Evolutionary conservation across 2,888 invertebrate genomes (phyloP).

Genomic region (Sympetrum striolatum): DNA sequence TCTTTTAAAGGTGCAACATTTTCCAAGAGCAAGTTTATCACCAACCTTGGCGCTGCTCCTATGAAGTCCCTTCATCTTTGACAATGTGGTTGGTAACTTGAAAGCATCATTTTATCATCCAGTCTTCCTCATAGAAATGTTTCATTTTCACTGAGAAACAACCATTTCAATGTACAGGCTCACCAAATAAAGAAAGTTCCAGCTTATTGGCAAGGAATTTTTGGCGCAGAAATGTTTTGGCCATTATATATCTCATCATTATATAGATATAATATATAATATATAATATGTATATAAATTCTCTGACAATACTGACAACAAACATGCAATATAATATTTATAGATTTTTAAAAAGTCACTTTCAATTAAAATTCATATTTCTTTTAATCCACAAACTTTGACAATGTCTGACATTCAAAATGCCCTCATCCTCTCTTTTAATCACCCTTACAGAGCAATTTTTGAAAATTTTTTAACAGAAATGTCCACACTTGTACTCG

Average conservation of each 20-base stretch:
- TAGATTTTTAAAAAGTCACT: conserved; percentile 17
- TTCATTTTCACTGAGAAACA: neutral
- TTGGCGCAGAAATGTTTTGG: conserved; percentile 27
- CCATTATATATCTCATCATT: conserved; percentile 36
- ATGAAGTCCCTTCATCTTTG: neutral
- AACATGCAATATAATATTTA: conserved; percentile 36
- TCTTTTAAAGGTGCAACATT: neutral
- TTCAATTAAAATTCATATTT: conserved; percentile 1
- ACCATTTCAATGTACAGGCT: conserved; percentile 20
- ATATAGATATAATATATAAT: conserved; percentile 21
- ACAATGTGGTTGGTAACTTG: conserved; percentile 14
- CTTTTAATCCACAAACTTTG: conserved; percentile 24
- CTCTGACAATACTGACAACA: conserved; percentile 44
- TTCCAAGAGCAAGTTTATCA: neutral
- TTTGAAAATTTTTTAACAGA: neutral
- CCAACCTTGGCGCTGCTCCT: neutral
- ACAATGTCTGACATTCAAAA: conserved; percentile 18
- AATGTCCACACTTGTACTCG: conserved; percentile 7
- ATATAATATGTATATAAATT: conserved; percentile 40
- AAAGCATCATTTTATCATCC: neutral
- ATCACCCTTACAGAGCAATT: conserved; percentile 7
- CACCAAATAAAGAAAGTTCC: conserved; percentile 10
- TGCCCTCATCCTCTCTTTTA: neutral
- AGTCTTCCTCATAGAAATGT: neutral
- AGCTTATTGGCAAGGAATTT: conserved; percentile 31